phyloP scores from a whole-genome alignment of 92 coral and sea anemone species.

The Paragorgia papillata region DNA sequence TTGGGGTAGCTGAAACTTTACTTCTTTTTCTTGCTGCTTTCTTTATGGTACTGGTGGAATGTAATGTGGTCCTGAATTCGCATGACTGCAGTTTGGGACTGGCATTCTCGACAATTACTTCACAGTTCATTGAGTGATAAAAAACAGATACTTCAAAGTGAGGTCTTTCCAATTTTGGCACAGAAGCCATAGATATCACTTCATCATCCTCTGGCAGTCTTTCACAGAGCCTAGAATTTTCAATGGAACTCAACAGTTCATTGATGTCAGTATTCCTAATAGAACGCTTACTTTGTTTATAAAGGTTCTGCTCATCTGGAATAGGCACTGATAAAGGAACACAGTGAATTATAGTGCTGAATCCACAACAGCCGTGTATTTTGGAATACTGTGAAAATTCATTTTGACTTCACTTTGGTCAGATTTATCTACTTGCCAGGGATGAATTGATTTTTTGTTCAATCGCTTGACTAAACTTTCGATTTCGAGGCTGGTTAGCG shows the following conservation, averaged over 20 bases:
- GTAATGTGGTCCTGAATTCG: not conserved
- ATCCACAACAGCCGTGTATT: slow-evolving; percentile 15
- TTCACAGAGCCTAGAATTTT: not conserved
- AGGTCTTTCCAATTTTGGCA: not conserved
- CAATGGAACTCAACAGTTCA: not conserved
- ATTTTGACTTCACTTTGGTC: not conserved
- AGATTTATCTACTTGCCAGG: not conserved
- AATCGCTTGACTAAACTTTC: too few relatives aligned
- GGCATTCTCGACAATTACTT: not conserved
- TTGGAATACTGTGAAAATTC: slow-evolving; percentile 25
- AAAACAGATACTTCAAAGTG: not conserved
- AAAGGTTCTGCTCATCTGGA: not conserved
- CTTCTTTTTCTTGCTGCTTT: not conserved
- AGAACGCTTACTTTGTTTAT: not conserved
- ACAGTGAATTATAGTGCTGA: too few relatives aligned
- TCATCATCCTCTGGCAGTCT: not conserved
- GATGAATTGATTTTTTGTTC: too few relatives aligned
- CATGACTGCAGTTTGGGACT: not conserved
- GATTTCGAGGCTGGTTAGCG: too few relatives aligned
- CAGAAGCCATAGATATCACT: not conserved
- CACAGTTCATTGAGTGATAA: not conserved
- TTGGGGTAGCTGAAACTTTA: slow-evolving; percentile 17
- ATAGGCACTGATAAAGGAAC: slow-evolving; percentile 10
- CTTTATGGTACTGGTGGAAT: not conserved
- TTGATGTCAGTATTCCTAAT: not conserved